phyloP scores from a whole-genome alignment of 1,140 invertebrate species.

The Cydia amplana region DNA sequence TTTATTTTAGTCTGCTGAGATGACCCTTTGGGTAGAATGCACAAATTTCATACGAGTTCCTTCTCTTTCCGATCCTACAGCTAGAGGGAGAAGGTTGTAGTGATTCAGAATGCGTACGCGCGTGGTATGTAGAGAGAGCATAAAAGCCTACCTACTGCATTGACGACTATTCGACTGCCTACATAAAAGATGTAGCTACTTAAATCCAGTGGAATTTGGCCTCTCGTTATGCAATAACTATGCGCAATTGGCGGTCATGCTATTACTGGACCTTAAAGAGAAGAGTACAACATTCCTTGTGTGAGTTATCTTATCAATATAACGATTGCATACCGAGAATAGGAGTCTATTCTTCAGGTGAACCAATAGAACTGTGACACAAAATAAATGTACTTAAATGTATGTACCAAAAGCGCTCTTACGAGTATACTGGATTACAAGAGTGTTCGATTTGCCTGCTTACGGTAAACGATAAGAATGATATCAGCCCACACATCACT shows the following conservation, averaged over 20 bases:
- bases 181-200: background rate
- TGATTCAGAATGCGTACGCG: conserved; percentile 1
- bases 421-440: too few relatives aligned
- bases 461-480: too few relatives aligned
- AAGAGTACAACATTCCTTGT: too few relatives aligned
- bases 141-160: background rate
- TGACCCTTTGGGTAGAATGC: background rate
- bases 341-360: too few relatives aligned
- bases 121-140: background rate
- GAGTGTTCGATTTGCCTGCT: too few relatives aligned
- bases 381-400: too few relatives aligned
- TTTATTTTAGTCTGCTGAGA: background rate
- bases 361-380: too few relatives aligned
- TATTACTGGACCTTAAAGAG: background rate
- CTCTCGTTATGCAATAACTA: background rate
- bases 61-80: background rate
- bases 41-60: background rate
- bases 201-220: background rate
- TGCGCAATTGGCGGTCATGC: too few relatives aligned
- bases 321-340: too few relatives aligned
- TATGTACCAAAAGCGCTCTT: too few relatives aligned
- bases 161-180: background rate
- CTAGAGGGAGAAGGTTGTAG: background rate
- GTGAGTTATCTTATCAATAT: too few relatives aligned
- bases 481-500: too few relatives aligned